Conservation (phyloP, 2,113 vertebrate species). For the Datnioides undecimradiatus region DNA sequence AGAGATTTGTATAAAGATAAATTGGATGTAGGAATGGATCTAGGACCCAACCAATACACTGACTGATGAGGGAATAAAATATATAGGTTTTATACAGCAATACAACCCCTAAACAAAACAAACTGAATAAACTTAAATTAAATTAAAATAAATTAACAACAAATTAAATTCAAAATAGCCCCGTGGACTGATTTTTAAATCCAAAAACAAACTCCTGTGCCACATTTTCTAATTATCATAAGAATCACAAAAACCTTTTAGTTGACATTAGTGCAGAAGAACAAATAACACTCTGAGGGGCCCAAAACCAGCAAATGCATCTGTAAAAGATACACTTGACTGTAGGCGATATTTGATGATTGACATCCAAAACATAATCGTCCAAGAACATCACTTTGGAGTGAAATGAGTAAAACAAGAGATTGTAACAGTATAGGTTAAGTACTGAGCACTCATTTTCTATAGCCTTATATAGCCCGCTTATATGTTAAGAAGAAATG, state of each 20-base stretch:
- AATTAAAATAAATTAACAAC: neutral
- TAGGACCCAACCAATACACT: neutral
- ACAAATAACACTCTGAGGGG: too few relatives aligned
- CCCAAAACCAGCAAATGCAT: neutral
- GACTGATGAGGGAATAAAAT: neutral
- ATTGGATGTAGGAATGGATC: neutral
- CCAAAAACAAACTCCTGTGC: too few relatives aligned
- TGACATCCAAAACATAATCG: neutral
- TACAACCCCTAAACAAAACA: too few relatives aligned
- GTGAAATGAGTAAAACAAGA: neutral
- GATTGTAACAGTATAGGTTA: neutral
- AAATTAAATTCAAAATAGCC: too few relatives aligned
- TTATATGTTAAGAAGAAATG: neutral
- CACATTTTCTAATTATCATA: neutral
- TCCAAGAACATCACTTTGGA: neutral
- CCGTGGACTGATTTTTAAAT: neutral
- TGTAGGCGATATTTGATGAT: too few relatives aligned
- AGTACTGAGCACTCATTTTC: neutral
- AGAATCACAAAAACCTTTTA: neutral
- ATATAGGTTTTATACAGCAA: neutral
- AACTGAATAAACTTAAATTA: too few relatives aligned
- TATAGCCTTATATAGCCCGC: neutral
- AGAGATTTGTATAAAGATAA: neutral
- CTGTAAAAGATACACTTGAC: too few relatives aligned
- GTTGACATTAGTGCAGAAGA: neutral